Percentiles rank a stretch among this genome's conserved stretches.
phyloP scores from a whole-genome alignment of 1,140 invertebrate genomes.

The Wasmannia auropunctata region DNA sequence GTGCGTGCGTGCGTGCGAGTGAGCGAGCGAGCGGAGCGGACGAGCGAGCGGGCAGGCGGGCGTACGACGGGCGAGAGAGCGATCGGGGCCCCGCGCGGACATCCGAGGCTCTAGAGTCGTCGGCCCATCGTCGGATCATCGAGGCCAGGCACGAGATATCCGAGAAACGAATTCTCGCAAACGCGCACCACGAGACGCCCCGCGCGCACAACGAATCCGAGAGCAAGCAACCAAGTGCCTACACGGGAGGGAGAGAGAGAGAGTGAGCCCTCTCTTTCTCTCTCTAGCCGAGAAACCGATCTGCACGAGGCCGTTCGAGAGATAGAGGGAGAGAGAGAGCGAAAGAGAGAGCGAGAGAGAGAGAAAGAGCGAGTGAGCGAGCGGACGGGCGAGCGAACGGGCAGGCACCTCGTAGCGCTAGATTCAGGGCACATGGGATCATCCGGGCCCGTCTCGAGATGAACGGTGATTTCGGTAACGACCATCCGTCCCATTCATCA shows the following conservation, averaged over 20 bases:
- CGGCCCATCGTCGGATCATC: constrained; percentile 1
- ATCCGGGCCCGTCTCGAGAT: constrained; percentile 80
- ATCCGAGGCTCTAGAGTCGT: neutral
- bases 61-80: neutral
- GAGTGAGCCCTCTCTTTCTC: too few species aligned
- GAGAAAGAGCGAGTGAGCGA: neutral
- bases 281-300: constrained; percentile 41
- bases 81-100: neutral
- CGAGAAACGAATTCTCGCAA: neutral
- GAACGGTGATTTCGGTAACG: constrained; percentile 79
- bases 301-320: constrained; percentile 38
- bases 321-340: neutral
- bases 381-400: neutral
- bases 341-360: neutral
- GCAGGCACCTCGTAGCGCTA: constrained; percentile 47
- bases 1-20: constrained; percentile 18
- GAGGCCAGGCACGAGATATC: neutral
- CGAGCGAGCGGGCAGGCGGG: constrained; percentile 3
- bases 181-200: constrained; percentile 3
- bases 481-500: constrained; percentile 51
- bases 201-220: neutral
- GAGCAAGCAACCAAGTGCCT: constrained; percentile 3
- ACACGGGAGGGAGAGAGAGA: too few species aligned
- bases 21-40: neutral
- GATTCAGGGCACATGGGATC: constrained; percentile 83